Evolutionary conservation across 1,140 invertebrate genomes (phyloP), one percentile per base, ranked within the genome.

Genomic region (Diabrotica virgifera): DNA sequence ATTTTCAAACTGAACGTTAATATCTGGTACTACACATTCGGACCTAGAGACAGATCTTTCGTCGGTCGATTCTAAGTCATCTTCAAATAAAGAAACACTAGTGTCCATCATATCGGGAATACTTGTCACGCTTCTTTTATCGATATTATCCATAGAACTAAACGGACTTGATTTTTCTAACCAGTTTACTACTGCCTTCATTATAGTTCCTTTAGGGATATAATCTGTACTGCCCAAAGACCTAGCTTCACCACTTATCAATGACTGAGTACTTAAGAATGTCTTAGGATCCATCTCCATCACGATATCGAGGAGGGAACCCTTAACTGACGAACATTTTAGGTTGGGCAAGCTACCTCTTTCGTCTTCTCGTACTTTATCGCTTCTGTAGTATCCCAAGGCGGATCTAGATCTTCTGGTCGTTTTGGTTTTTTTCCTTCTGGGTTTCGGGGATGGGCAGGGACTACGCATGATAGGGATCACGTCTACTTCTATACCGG

Each of bases 401-500:
- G 73, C 75, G 5, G 76, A 78, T 65, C 72, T 71, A 12, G 77
- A 70, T 24, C 75, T 64, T 46, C 8, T 46, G 4, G 40, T 46
- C n/a, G 40, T 8, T 10, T 46, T 46, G 67, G 70, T 74, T 36
- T 59, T 57, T 63, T 66, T 70, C 54, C 72, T 74, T 67, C 58
- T 70, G 12, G 62, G 68, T 70, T 69, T 72, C 5, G 77, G 77
- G 10, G 77, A 77, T 38, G 70, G 56, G 64, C 71, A 73, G 12
- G 77, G 77, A 69, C 75, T 78, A 52, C 70, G 71, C 72, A 74
- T 78, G 40, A 78, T 77, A 5, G 78, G 78, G 53, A 79, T 78
- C 10, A 79, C 73, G 62, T 78, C 74, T 8, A 78, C 75, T 69
- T 79, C 76, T 14, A 79, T 64, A n/a, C 78, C 78, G 36, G 77